Base-by-base conservation (phyloP, 2,113 vertebrate genomes). In the Cheirogaleus medius region DNA sequence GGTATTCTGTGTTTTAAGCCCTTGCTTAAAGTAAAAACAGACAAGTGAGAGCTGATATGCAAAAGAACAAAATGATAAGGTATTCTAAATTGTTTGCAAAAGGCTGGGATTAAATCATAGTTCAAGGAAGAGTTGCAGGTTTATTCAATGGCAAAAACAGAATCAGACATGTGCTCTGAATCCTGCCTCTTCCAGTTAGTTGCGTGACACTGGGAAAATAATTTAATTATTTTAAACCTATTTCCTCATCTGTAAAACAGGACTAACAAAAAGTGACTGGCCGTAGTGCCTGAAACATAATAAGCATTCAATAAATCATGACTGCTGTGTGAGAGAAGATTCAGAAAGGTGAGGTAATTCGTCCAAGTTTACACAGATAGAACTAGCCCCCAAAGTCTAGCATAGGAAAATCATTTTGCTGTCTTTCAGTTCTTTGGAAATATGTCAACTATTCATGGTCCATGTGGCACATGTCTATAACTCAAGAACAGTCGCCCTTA, bases 171-270 rank as follows among this genome's bases (percentile, higher is more conserved):
- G 39, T n/a, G 14, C 44, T 91, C 44, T 58, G 54, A 85, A 91
- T 87, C 18, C 44, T 69, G 21, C 74, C 37, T 95, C 42, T 92
- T 95, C 71, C 21, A 49, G 54, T 29, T 83, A 68, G 52, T 87
- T 39, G 37, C 47, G 39, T 91, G 66, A 68, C 52, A 95, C 14
- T 60, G 80, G 42, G 17, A 1, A 2, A 82, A 85, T 83, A 80
- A 86, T 64, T 95, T 64, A 84, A 92, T 93, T 90, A 85, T 83
- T 97, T 95, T 73, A 89, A 95, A 78, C 20, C 56, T 39, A 83
- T 66, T 78, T 93, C 39, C 15, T 95, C 25, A 69, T 66, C 21
- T 60, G 29, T 89, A 94, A 97, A 95, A 95, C 17, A 93, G 25
- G 42, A 93, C 66, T 66, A 80, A 66, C 12, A 32, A 88, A 91